Base-by-base conservation (phyloP, 30 jellyfish, hydroid and myxozoan genomes). In the Hydractinia echinata region DNA sequence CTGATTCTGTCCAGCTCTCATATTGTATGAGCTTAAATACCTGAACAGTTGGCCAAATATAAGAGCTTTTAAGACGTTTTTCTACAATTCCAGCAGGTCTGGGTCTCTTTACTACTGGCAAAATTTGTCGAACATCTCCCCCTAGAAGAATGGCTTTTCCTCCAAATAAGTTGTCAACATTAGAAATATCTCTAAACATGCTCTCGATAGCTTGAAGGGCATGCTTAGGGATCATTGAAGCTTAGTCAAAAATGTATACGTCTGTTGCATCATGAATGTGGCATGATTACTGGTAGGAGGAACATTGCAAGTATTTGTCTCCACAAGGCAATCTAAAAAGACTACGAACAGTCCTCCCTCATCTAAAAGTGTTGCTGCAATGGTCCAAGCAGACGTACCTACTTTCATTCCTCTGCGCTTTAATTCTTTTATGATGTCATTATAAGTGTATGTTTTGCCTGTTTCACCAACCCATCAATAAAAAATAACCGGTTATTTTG, bases 191-290 rank as follows among this genome's bases (percentile, higher is more conserved):
- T 51, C 76, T 44, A 11, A 74, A 61, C n/a, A 71, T 44, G 7
- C 4, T 48, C 54, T 82, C 64, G 20, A 82, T 55, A 5, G 82
- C 61, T 13, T 53, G 10, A 9, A 82, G 71, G 19, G 90, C 90
- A 52, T 51, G 48, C 73, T 82, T 79, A 1, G 90, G 87, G 19
- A 61, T 77, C 84, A 51, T 76, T 10, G 91, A 76, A 0, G 92
- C 92, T 51, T 84, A 91, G 52, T 84, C 92, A 86, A 86, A 64
- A 7, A 84, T 58, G 66, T 10, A 73, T 50, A 39, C 67, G 13
- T 49, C 73, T 51, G 55, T 67, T 20, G 6, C 10, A 9, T 9
- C 71, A 72, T 4, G 15, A 9, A 72, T 21, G 44, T 8, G 10
- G 61, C 81, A 72, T 72, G 81, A 72, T n/a, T 19, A 49, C 14